Conservation (phyloP, 2,113 vertebrate species). For the Forbesichthys agassizii region DNA sequence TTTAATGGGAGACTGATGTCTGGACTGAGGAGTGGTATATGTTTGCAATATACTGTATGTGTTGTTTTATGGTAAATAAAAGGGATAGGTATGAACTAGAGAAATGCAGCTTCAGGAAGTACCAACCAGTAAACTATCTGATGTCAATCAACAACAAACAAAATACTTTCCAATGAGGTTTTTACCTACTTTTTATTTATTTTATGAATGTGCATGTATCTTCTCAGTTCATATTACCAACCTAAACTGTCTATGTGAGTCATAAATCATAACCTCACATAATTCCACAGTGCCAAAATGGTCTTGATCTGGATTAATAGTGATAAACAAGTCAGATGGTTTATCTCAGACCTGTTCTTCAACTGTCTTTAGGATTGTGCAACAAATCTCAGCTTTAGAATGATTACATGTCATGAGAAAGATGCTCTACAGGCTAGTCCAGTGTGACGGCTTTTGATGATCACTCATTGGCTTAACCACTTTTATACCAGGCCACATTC, state of each 20-base stretch:
- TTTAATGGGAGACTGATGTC: no score
- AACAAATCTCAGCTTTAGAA: constrained; percentile 74
- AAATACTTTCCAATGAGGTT: not conserved
- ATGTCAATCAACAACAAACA: no score
- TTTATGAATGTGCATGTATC: not conserved
- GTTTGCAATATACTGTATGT: not conserved
- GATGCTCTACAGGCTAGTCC: constrained; percentile 74
- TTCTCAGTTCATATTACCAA: no score
- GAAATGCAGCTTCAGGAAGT: no score
- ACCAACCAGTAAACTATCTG: no score
- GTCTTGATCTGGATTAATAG: not conserved
- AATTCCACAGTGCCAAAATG: not conserved
- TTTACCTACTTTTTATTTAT: not conserved
- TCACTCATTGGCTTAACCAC: constrained; percentile 51
- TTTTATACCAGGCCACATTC: no score
- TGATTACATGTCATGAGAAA: constrained; percentile 42
- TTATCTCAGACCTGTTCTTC: constrained; percentile 62
- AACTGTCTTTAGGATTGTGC: constrained; percentile 59
- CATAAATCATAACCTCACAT: not conserved
- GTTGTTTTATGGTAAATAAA: not conserved
- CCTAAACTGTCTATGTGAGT: no score
- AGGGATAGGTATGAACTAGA: not conserved
- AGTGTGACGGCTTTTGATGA: constrained; percentile 55
- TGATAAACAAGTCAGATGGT: constrained; percentile 47
- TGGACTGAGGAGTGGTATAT: not conserved